These are phyloP conservation scores for Drosophila colorata DNA, from an alignment of 2,888 invertebrate species.

Conservation along the genomic window DNA sequence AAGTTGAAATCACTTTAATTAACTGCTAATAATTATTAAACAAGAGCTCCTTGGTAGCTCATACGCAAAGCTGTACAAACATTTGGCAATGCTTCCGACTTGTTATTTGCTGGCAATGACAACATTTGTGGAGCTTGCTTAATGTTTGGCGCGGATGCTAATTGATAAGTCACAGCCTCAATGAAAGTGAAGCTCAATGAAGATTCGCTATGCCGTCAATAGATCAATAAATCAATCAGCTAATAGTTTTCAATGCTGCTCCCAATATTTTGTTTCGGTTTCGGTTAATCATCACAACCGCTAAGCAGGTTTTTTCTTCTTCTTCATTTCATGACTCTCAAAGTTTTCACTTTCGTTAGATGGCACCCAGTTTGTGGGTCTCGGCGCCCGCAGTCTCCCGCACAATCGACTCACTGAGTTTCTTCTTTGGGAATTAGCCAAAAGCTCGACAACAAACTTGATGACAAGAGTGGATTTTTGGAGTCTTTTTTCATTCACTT, in stretches of 20 bases:
- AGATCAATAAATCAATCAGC: slow-evolving; percentile 28
- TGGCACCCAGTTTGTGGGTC: slow-evolving; percentile 21
- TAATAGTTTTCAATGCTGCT: slow-evolving; percentile 25
- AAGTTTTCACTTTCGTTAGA: slow-evolving; percentile 55
- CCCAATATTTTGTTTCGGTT: slow-evolving; percentile 15
- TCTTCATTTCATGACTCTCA: slow-evolving; percentile 6
- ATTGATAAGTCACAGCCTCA: slow-evolving; percentile 52
- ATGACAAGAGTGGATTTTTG: slow-evolving; percentile 39
- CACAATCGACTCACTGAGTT: slow-evolving; percentile 41
- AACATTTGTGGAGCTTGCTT: slow-evolving; percentile 13
- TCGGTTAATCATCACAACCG: slow-evolving; percentile 1
- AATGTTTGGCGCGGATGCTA: slow-evolving; percentile 49
- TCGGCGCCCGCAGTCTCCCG: slow-evolving; percentile 22
- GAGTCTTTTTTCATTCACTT: slow-evolving; percentile 11
- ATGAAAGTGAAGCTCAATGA: slow-evolving; percentile 60
- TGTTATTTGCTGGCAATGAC: slow-evolving; percentile 2
- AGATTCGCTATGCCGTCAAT: slow-evolving; percentile 14
- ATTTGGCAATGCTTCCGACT: slow-evolving; percentile 13
- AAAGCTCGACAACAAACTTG: slow-evolving; percentile 26
- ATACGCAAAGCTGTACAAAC: slow-evolving; percentile 1
- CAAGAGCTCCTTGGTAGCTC: slow-evolving; percentile 20
- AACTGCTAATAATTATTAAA: slow-evolving; percentile 10
- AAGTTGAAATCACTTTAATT: background rate
- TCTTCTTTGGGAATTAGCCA: slow-evolving; percentile 41
- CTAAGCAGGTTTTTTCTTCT: slow-evolving; percentile 4